phyloP scores from a whole-genome alignment of 2,113 vertebrate genomes.

The Murina feae region DNA sequence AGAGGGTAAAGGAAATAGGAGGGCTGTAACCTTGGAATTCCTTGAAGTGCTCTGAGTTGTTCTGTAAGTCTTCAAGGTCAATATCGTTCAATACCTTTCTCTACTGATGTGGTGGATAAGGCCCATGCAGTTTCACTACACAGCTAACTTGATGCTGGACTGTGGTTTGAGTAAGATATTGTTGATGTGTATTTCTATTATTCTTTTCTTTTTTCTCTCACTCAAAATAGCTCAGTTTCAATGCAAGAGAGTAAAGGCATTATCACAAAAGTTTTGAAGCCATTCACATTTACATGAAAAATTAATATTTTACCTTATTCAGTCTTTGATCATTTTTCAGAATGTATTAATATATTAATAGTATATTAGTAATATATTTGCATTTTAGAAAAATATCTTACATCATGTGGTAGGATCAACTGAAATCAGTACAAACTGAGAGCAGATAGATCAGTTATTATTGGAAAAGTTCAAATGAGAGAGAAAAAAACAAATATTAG shows the following conservation, averaged over 20 bases:
- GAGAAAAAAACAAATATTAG: background rate
- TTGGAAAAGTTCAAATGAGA: background rate
- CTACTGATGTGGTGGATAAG: background rate
- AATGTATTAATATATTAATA: background rate
- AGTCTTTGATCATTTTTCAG: background rate
- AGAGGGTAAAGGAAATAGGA: background rate
- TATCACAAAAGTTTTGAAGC: background rate
- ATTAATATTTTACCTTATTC: background rate
- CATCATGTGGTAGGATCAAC: background rate
- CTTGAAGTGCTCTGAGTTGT: background rate
- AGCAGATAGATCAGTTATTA: background rate
- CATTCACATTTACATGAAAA: background rate
- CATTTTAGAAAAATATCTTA: background rate
- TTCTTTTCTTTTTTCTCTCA: background rate
- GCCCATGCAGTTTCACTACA: background rate
- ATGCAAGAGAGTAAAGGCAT: background rate
- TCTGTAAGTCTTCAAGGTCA: background rate
- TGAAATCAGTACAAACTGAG: background rate
- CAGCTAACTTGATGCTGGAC: fast-evolving
- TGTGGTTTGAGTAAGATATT: background rate
- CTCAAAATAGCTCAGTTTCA: background rate
- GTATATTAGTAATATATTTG: background rate
- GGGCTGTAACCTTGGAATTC: background rate
- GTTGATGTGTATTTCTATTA: background rate
- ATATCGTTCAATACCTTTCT: background rate